These are phyloP conservation scores for Teleiodes luculella DNA, from an alignment of 2,888 invertebrate species.

Conservation along the genomic window DNA sequence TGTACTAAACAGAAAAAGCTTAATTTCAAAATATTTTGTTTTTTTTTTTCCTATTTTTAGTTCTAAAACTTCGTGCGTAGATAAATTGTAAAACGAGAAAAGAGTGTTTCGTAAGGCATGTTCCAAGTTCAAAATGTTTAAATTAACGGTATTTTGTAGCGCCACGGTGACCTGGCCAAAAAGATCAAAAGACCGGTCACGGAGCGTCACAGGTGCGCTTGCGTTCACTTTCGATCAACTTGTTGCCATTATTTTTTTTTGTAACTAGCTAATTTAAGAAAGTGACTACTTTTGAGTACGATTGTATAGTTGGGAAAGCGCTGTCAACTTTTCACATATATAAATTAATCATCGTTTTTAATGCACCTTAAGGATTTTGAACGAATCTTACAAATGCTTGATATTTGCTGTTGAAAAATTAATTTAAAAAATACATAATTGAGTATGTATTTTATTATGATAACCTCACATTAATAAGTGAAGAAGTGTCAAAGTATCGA, in stretches of 20 bases:
- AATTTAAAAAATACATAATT: too few relatives aligned
- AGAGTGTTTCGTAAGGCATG: conserved; percentile 28
- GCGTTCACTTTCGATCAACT: conserved; percentile 68
- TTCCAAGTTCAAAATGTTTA: conserved; percentile 35
- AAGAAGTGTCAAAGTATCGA: too few relatives aligned
- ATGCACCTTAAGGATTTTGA: too few relatives aligned
- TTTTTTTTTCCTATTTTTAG: too few relatives aligned
- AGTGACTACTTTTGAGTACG: conserved; percentile 1
- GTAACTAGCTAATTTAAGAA: conserved; percentile 10
- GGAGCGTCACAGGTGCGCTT: conserved; percentile 62
- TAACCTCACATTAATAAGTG: too few relatives aligned
- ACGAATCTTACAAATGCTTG: too few relatives aligned
- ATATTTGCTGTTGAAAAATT: too few relatives aligned
- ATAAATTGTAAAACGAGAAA: neutral
- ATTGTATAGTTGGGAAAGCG: neutral
- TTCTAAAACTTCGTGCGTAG: too few relatives aligned
- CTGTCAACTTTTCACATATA: neutral
- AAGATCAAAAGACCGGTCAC: conserved; percentile 59
- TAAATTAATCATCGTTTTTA: too few relatives aligned
- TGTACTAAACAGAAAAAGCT: too few relatives aligned
- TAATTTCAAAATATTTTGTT: too few relatives aligned
- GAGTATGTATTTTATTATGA: too few relatives aligned
- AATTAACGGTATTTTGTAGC: conserved; percentile 57
- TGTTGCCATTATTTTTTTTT: conserved; percentile 30
- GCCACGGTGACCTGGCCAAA: conserved; percentile 64